Evolutionary conservation across 2,113 vertebrate species (phyloP), one percentile per base, ranked within the genome.

Genomic region (Tyrannus savana): DNA sequence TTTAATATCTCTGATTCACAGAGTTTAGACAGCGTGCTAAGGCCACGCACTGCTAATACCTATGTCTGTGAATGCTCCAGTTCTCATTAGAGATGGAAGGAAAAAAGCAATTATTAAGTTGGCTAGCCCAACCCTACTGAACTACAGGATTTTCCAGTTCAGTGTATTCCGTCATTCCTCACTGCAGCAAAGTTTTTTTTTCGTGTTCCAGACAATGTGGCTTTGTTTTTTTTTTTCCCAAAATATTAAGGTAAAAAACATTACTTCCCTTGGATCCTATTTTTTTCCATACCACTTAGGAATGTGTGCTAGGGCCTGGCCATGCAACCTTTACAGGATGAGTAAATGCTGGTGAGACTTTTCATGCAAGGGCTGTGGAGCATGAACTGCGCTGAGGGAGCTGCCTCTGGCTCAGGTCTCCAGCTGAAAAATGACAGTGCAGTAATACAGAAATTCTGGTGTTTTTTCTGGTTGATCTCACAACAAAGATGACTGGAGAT

Each of bases 121-220:
- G 87, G 77, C 76, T 60, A 66, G 66, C 80, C 87, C 91, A 95
- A 4, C 89, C 81, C 71, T 41, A 50, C 53, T 39, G 71, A 93
- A 42, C 41, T 6, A 96, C 95, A 85, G 91, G 93, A 93, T 95
- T 96, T 96, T 96, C 91, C 91, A 92, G 91, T 95, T 87, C 81
- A 87, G 74, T 62, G n/a, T 96, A 89, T 79, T 89, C 91, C 49
- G 22, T 79, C 56, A 56, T 91, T 84, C 58, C 55, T 82, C 37
- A 9, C 60, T 24, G 2, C 49, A 79, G 49, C 25, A 15, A 52
- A 86, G 47, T 31, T 68, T 60, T 10, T 83, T 83, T 78, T 71
- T 67, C 12, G 27, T 21, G 19, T 62, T 67, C 42, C n/a, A 73
- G 46, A 85, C 84, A 82, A 69, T 0, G 11, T 12, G 50, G n/a